Base-by-base conservation (phyloP, 2,888 invertebrate species). In the Subacronicta megacephala region DNA sequence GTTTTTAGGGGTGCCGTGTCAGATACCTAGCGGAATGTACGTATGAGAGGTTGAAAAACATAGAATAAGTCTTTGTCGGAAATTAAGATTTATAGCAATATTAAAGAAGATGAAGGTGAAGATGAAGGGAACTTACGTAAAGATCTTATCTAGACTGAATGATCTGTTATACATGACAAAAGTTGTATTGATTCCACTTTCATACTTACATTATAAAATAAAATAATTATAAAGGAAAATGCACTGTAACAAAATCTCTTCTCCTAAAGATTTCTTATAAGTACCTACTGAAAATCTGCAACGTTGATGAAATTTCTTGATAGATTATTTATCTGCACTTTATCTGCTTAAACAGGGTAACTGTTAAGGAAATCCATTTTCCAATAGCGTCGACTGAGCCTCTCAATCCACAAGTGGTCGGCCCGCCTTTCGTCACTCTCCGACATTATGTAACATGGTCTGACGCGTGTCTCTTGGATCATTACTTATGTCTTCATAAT, bases 341-440 rank as follows among this genome's bases (percentile, higher is more conserved):
- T 26, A 26, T 26, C 26, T 26, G 9, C 26, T 26, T n/a, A n/a
- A 7, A 23, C 23, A 23, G 9, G 6, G 26, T 26, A 50, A 37
- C 15, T 58, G 33, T 49, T 36, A 43, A 65, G 78, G 51, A 79
- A 81, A 86, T 81, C 73, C 69, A 84, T 89, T 88, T 88, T 82
- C 81, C 82, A 81, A 83, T 84, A 83, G 74, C 78, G 77, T 82
- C 75, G 73, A 74, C 70, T 80, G 75, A 78, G 78, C 74, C 72
- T 78, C 72, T 77, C 78, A 83, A 88, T 90, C 93, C 92, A 94
- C 93, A 93, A 93, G 93, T 93, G 93, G 93, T 93, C 87, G 91
- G 73, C 84, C 86, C 85, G 84, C 83, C 82, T 85, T 85, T 81
- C 76, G 75, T 81, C 82, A 81, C 74, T 80, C 75, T 78, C 69